Evolutionary conservation across 2,113 vertebrate genomes (phyloP).

Genomic region (Ceyx cyanopectus): DNA sequence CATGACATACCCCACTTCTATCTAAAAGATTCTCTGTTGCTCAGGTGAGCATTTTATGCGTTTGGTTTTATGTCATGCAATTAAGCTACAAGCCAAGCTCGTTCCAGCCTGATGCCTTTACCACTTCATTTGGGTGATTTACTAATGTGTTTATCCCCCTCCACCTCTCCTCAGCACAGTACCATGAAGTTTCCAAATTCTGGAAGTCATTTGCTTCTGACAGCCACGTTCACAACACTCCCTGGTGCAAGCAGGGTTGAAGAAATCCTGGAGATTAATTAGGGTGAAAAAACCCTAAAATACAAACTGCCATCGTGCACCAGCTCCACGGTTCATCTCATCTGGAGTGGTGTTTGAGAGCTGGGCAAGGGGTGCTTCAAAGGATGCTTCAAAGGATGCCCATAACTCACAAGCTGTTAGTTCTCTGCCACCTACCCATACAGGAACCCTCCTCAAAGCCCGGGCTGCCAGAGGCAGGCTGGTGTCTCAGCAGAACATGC

Average conservation of each 20-base stretch:
- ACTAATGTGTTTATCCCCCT: neutral
- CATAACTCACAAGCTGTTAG: fast-evolving
- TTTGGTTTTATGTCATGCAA: neutral
- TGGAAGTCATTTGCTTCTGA: neutral
- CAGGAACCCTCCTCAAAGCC: neutral
- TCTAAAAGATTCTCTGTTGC: neutral
- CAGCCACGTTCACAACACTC: neutral
- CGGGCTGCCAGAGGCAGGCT: neutral
- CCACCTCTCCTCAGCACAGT: neutral
- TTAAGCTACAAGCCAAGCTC: neutral
- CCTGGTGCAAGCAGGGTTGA: neutral
- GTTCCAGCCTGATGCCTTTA: neutral
- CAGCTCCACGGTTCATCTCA: neutral
- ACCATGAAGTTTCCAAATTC: neutral
- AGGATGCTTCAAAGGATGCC: neutral
- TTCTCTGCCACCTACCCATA: fast-evolving
- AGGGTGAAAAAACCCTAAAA: no score
- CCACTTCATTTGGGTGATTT: neutral
- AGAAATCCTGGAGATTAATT: neutral
- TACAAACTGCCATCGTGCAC: neutral
- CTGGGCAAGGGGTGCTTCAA: neutral
- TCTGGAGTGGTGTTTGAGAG: no score
- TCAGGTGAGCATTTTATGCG: neutral
- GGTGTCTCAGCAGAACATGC: neutral
- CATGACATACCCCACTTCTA: neutral